A percentile compares a stretch with the other conserved stretches of the same genome.
These are phyloP conservation scores for Phataginus tricuspis DNA, from an alignment of 2,797 vertebrate species.

Conservation along the genomic window DNA sequence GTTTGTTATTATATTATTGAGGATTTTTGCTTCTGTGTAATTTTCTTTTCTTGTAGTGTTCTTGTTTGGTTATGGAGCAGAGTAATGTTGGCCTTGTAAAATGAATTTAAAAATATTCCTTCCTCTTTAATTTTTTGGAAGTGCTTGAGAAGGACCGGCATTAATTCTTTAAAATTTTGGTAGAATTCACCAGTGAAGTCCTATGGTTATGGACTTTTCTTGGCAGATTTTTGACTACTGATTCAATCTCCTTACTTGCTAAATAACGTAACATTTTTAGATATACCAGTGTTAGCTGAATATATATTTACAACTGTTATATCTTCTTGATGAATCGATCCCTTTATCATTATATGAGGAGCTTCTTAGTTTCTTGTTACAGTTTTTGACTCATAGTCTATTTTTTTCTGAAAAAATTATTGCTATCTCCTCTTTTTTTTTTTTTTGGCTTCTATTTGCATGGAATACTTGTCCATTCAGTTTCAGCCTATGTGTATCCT, in stretches of 20 bases:
- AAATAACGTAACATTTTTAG: not conserved
- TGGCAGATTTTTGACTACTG: not conserved
- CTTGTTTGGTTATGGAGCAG: not conserved
- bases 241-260: not conserved
- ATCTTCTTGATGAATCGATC: not conserved
- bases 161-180: not conserved
- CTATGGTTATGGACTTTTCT: not conserved
- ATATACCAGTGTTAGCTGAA: no score
- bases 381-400: not conserved
- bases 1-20: not conserved
- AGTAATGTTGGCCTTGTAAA: not conserved
- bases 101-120: not conserved
- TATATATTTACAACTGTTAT: not conserved
- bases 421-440: not conserved
- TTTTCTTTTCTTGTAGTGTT: not conserved
- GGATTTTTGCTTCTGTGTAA: not conserved
- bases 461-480: not conserved
- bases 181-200: not conserved
- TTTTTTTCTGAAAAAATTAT: not conserved
- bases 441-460: not conserved
- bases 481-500: not conserved
- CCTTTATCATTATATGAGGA: not conserved
- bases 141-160: not conserved
- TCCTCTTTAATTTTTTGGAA: not conserved
- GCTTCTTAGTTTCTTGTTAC: not conserved